Base-by-base conservation (phyloP, 2,113 vertebrate genomes). In the Aptenodytes forsteri region DNA sequence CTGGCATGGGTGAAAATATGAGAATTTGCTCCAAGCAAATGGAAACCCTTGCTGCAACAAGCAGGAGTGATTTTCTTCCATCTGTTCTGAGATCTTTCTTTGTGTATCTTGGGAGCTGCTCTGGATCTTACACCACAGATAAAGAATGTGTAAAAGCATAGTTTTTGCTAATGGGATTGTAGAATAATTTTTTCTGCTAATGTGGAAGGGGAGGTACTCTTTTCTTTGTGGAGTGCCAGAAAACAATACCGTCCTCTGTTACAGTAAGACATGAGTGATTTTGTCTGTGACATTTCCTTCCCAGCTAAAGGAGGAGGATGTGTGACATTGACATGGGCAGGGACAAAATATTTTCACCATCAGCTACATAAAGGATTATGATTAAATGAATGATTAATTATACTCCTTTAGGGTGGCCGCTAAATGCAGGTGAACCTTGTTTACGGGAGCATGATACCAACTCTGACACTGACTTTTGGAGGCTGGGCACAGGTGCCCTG, bases 11-110 rank as follows among this genome's bases (percentile, higher is more conserved):
- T 23, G 52, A 88, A 90, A 96, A 96, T 66, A 70, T 0, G 12
- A 87, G 91, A 91, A 86, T 95, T 95, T 91, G 59, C 94, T 97
- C 36, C 82, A 61, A 95, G 95, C 93, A 90, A 90, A 81, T 83
- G 87, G 44, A 72, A 93, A 87, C 25, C 40, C 52, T 83, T 91
- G 94, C 71, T 94, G 93, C 96, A 97, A 96, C 84, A 96, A 86
- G 94, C 50, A 91, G 77, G 58, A 85, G 9, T 42, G 27, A 54
- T 72, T 82, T 87, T 87, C 62, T 86, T 94, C 71, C 67, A 75
- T 69, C 71, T 93, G 9, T 66, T 94, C 9, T 9, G 42, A 70
- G 84, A 66, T 52, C 47, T 89, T 84, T 44, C 46, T 76, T 76
- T 89, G 13, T 36, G 15, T 90, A 32, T 77, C 78, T 62, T 85